These are phyloP conservation scores for Orientallactaga sibirica DNA, from an alignment of 2,797 vertebrate species.

Conservation along the genomic window DNA sequence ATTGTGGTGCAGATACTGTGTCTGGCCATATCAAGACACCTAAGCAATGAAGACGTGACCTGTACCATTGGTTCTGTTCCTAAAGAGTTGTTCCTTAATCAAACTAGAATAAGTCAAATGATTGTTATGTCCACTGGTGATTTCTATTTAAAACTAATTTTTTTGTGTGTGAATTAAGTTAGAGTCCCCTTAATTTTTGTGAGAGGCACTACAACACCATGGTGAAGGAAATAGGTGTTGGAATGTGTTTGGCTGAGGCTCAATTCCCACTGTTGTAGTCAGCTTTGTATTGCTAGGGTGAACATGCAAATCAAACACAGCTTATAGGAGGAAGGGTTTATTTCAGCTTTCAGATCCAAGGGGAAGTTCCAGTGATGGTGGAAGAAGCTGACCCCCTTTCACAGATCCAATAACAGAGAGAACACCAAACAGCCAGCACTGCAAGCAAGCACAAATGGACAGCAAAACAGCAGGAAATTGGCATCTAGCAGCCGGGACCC, in stretches of 20 bases:
- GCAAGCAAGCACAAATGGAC: too few relatives aligned
- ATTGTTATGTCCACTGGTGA: background rate
- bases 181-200: background rate
- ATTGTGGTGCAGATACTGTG: background rate
- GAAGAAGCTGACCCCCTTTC: too few relatives aligned
- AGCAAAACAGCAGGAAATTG: too few relatives aligned
- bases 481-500: too few relatives aligned
- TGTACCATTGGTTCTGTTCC: background rate
- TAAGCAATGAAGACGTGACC: background rate
- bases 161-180: constrained; percentile 12
- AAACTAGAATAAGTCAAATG: constrained; percentile 14
- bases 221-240: background rate
- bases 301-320: too few relatives aligned
- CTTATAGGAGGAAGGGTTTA: too few relatives aligned
- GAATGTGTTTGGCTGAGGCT: background rate
- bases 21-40: background rate
- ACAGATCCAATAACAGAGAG: too few relatives aligned
- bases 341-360: too few relatives aligned
- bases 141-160: constrained; percentile 27
- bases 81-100: background rate
- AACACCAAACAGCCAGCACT: too few relatives aligned
- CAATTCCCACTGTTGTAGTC: background rate
- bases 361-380: too few relatives aligned
- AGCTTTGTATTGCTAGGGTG: too few relatives aligned
- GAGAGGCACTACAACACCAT: background rate